These are phyloP conservation scores for Stenoptilia bipunctidactyla DNA, from an alignment of 2,888 invertebrate genomes.

Conservation along the genomic window DNA sequence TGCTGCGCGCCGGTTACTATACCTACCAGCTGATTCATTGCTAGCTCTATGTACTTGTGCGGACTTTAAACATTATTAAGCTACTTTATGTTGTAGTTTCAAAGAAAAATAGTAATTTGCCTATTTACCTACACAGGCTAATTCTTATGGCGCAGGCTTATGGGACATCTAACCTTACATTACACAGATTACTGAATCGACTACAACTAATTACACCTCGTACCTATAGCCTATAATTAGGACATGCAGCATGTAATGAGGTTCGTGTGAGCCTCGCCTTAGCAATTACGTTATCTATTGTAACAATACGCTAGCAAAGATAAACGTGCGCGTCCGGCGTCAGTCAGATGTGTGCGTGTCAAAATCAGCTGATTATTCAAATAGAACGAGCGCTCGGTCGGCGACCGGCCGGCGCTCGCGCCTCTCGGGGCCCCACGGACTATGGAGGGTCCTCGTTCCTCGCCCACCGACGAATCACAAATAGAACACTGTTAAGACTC, in stretches of 20 bases:
- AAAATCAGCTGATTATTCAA: slow-evolving; percentile 73
- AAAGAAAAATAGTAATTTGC: no score
- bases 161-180: not conserved
- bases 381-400: slow-evolving; percentile 58
- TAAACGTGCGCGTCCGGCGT: slow-evolving; percentile 45
- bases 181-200: not conserved
- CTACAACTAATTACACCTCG: not conserved
- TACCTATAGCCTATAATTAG: slow-evolving; percentile 19
- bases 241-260: slow-evolving; percentile 12
- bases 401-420: slow-evolving; percentile 57
- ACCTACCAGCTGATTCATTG: not conserved
- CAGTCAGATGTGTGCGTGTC: slow-evolving; percentile 67
- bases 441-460: slow-evolving; percentile 2
- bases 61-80: no score
- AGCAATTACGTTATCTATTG: slow-evolving; percentile 26
- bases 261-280: slow-evolving; percentile 9
- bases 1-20: not conserved
- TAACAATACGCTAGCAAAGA: slow-evolving; percentile 31
- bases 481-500: not conserved
- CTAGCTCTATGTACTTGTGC: not conserved
- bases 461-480: not conserved
- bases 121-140: no score
- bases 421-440: slow-evolving; percentile 21
- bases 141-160: no score
- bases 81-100: no score